These are phyloP conservation scores for Copidosoma floridanum DNA, from an alignment of 1,140 invertebrate species.

Conservation along the genomic window DNA sequence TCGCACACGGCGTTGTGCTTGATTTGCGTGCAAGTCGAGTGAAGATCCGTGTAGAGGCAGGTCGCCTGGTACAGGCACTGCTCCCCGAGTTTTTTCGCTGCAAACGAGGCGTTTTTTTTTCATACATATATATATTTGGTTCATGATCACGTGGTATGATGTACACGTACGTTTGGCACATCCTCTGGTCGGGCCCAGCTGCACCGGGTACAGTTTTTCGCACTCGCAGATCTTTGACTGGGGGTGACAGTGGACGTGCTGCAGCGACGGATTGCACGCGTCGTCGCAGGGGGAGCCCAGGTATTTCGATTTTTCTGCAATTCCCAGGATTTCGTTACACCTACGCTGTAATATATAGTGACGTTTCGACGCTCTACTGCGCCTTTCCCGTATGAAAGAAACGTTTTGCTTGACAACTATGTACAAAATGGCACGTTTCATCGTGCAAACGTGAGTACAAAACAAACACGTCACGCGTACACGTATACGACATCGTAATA, in stretches of 20 bases:
- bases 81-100: conserved; percentile 79
- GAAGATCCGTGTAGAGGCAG: conserved; percentile 72
- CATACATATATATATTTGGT: neutral
- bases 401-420: no score
- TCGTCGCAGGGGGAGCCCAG: conserved; percentile 75
- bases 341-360: no score
- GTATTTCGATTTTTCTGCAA: conserved; percentile 67
- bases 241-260: conserved; percentile 74
- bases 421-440: no score
- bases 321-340: no score
- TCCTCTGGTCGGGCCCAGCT: conserved; percentile 69
- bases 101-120: conserved; percentile 29
- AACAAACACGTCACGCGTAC: no score
- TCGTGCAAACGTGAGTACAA: no score
- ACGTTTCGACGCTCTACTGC: no score
- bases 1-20: conserved; percentile 83
- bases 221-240: conserved; percentile 70
- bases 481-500: no score
- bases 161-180: conserved; percentile 75
- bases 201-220: conserved; percentile 74
- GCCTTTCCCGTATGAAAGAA: no score
- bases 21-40: conserved; percentile 76
- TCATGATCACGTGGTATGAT: neutral
- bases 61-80: conserved; percentile 80
- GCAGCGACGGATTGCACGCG: conserved; percentile 68